Evolutionary conservation across 2,888 invertebrate species (phyloP), one percentile per base, ranked within the genome.

Genomic region (Tachina fera): DNA sequence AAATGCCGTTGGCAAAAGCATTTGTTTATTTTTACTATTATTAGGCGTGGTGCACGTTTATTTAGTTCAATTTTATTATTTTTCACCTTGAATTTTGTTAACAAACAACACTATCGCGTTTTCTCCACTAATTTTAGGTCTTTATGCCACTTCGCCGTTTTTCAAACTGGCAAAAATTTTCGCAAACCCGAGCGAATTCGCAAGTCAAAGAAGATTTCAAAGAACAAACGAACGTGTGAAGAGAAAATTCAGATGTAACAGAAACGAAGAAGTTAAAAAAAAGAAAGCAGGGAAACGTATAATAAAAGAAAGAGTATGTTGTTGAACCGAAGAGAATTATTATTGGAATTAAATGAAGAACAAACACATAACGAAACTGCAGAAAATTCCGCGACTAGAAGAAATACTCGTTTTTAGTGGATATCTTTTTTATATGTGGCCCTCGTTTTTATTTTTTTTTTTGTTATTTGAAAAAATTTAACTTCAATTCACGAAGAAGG

Each of bases 71-170:
- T 43, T 51, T 67, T 79, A 31, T 75, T 53, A 71, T 63, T 87
- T 87, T 88, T 88, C 87, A 87, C 87, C 88, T 87, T 88, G 87
- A 87, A 88, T 87, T 83, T 82, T 87, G 75, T 86, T 83, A 86
- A 83, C 86, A 82, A 79, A 83, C 82, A 86, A 86, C 75, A 87
- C 87, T 83, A 47, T 47, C 83, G 86, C 83, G 72, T 83, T 88
- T 86, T 87, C 84, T 81, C 74, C 70, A 74, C 72, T 68, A 82
- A 65, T 76, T 87, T 86, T 87, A 80, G 85, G 86, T 84, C 78
- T 84, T 81, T 68, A 82, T 87, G 74, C 71, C 84, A 76, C 84
- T 84, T 87, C 81, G 86, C 86, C 83, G 86, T 81, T 81, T 80
- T 82, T 87, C 84, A 84, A 86, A 83, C 84, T 88, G 87, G 80